A percentile compares a stretch with the other conserved stretches of the same genome.
Evolutionary conservation across 2,888 invertebrate species (phyloP).

Genomic region (Ornithoptera alexandrae): DNA sequence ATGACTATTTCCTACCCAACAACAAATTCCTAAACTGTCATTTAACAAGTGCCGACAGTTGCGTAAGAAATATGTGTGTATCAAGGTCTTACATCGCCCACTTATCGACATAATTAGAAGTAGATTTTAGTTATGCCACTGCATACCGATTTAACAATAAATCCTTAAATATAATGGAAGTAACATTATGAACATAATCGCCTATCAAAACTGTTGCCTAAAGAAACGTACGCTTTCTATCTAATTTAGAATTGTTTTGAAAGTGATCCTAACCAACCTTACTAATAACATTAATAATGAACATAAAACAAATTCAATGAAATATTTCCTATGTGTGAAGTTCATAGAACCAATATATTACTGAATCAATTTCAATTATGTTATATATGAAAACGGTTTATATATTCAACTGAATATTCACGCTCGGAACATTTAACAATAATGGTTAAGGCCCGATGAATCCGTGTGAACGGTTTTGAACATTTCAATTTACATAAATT

Average conservation of each 20-base stretch:
- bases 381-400: constrained; percentile 22
- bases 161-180: constrained; percentile 46
- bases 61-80: constrained; percentile 39
- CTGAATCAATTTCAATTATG: not conserved
- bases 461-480: constrained; percentile 25
- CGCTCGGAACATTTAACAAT: constrained; percentile 12
- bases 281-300: not conserved
- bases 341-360: no score
- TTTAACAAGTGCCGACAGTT: constrained; percentile 21
- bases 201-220: no score
- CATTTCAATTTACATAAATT: constrained; percentile 22
- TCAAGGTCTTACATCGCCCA: constrained; percentile 60
- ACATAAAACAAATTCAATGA: not conserved
- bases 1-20: constrained; percentile 13
- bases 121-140: constrained; percentile 54
- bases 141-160: constrained; percentile 55
- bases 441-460: constrained; percentile 10
- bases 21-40: constrained; percentile 21
- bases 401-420: constrained; percentile 18
- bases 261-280: no score
- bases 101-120: constrained; percentile 36
- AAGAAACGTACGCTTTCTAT: no score
- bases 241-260: no score
- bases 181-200: constrained; percentile 27
- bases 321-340: not conserved